These are phyloP conservation scores for Peromyscus eremicus DNA, from an alignment of 2,797 vertebrate genomes.

Conservation along the genomic window DNA sequence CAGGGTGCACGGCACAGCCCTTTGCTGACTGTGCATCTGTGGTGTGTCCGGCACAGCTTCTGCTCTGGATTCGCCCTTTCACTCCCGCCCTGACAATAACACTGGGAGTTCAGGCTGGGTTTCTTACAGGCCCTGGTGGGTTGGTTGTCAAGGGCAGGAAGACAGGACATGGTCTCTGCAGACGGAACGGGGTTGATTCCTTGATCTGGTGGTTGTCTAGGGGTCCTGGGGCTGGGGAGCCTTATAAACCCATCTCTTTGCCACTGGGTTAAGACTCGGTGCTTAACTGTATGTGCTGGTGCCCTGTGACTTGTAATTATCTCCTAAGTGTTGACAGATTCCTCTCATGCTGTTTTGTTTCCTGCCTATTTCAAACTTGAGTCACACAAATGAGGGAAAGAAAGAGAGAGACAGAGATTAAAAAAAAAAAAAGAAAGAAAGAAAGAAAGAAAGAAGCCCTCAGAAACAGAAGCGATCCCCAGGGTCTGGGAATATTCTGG, in stretches of 20 bases:
- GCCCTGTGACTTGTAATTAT: slow-evolving; percentile 1
- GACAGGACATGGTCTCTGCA: not conserved
- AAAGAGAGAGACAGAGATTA: not conserved
- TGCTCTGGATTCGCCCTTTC: not conserved
- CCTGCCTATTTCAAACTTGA: slow-evolving; percentile 28
- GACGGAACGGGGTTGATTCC: not conserved
- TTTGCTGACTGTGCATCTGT: not conserved
- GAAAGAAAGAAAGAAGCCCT: not conserved
- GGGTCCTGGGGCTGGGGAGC: not conserved
- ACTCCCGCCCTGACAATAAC: not conserved
- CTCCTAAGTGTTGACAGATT: slow-evolving; percentile 34
- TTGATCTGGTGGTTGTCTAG: not conserved
- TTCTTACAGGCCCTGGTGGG: not conserved
- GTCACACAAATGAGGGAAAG: not conserved
- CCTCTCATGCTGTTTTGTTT: slow-evolving; percentile 32
- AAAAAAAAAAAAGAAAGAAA: not conserved
- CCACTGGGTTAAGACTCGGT: slow-evolving; percentile 11
- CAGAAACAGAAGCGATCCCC: not conserved
- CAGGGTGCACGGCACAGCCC: not conserved
- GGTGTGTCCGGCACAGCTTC: not conserved
- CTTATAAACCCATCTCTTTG: not conserved
- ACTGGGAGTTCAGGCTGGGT: not conserved
- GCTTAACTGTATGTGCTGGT: slow-evolving; percentile 37
- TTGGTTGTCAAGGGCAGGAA: not conserved
- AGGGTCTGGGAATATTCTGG: not conserved